Evolutionary conservation across 2,113 vertebrate species (phyloP).

Genomic region (Nasalis larvatus): DNA sequence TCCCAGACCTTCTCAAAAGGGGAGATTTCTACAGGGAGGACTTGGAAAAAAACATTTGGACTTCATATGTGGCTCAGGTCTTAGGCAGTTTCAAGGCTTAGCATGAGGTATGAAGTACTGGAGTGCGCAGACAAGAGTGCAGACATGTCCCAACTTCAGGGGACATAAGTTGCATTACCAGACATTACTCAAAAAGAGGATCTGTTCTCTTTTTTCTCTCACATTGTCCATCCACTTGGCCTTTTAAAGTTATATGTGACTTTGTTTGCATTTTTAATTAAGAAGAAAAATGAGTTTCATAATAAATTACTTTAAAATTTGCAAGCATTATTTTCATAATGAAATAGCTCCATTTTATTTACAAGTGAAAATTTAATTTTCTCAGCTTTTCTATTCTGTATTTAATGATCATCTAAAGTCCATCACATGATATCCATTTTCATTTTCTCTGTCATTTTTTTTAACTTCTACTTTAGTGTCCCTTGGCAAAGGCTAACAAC

Average conservation of each 20-base stretch:
- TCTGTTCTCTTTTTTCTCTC: background rate
- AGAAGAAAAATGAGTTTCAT: conserved; percentile 28
- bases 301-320: conserved; percentile 52
- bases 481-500: fast-evolving
- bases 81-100: background rate
- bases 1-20: background rate
- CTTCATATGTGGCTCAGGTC: background rate
- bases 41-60: background rate
- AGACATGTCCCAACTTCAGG: background rate
- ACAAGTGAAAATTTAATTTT: conserved; percentile 47
- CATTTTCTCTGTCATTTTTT: background rate
- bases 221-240: background rate
- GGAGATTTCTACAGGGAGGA: background rate
- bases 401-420: conserved; percentile 10
- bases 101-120: background rate
- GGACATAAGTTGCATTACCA: background rate
- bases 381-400: background rate
- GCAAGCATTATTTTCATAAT: conserved; percentile 34
- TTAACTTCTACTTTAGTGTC: background rate
- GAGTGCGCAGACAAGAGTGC: background rate
- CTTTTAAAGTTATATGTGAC: conserved; percentile 23
- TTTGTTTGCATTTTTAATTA: conserved; percentile 61
- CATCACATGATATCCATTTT: background rate
- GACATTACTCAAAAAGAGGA: background rate
- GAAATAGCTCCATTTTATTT: conserved; percentile 37